Evolutionary conservation across 2,888 invertebrate species (phyloP).

Genomic region (Lysandra coridon): DNA sequence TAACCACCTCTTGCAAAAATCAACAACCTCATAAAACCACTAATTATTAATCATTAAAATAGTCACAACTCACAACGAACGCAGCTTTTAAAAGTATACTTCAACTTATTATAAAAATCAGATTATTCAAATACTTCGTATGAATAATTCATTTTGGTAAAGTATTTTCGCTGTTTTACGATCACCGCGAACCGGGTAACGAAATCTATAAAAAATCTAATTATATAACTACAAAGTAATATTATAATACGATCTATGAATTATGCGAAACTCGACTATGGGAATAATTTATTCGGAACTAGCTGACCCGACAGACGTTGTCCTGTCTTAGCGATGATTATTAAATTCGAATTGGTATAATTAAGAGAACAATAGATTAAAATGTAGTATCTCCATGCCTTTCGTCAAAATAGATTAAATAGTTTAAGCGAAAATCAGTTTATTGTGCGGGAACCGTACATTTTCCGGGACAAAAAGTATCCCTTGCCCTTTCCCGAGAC

Average conservation of each 20-base stretch:
- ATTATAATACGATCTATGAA: constrained; percentile 13
- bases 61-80: background rate
- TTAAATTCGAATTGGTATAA: too few species aligned
- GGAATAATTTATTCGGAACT: constrained; percentile 17
- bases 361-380: too few species aligned
- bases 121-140: constrained; percentile 1
- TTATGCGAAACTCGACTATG: constrained; percentile 21
- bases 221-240: constrained; percentile 23
- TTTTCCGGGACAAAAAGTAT: too few species aligned
- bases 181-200: background rate
- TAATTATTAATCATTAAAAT: background rate
- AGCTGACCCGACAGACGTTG: too few species aligned
- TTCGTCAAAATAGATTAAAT: too few species aligned
- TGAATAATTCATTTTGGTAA: constrained; percentile 5
- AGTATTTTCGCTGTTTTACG: constrained; percentile 11
- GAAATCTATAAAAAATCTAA: constrained; percentile 20
- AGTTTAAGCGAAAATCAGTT: too few species aligned
- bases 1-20: background rate
- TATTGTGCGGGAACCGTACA: too few species aligned
- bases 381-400: too few species aligned
- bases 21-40: constrained; percentile 4
- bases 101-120: background rate
- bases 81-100: background rate
- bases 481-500: too few species aligned
- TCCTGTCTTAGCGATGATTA: too few species aligned